A percentile compares a stretch with the other conserved stretches of the same genome.
These are phyloP conservation scores for Barnardius zonarius DNA, from an alignment of 2,113 vertebrate genomes.

Conservation along the genomic window DNA sequence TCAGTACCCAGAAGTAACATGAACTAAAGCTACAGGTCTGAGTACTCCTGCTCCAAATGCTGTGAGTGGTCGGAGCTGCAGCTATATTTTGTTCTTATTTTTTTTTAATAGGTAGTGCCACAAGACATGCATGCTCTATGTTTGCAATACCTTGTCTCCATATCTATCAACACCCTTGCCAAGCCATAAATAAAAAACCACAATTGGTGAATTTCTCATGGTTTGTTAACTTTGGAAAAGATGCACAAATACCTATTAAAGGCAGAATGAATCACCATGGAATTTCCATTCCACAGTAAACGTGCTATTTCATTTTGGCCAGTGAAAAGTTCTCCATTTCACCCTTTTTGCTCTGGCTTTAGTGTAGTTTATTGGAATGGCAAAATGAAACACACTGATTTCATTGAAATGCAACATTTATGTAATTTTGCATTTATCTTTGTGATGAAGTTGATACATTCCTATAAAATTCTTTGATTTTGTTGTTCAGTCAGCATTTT, in stretches of 20 bases:
- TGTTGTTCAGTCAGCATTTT: not conserved
- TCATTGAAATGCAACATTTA: not conserved
- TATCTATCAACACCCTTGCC: accelerated
- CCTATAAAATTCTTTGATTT: not conserved
- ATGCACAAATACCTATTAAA: not conserved
- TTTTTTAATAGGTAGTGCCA: not conserved
- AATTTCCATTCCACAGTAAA: not conserved
- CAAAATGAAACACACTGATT: not conserved
- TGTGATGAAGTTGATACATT: not conserved
- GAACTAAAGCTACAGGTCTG: not conserved
- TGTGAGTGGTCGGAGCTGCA: not conserved
- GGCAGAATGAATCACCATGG: not conserved
- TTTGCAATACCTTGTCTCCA: not conserved
- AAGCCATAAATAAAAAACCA: not conserved
- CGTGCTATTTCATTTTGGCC: not conserved
- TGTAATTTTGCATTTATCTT: not conserved
- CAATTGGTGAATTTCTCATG: not conserved
- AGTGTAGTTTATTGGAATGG: not conserved
- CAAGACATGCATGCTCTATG: not conserved
- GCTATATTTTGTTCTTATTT: not conserved
- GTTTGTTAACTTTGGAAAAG: not conserved
- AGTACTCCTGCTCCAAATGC: not conserved
- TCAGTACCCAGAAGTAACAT: not conserved
- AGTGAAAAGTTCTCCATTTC: not conserved
- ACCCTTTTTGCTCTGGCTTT: not conserved